Evolutionary conservation across 2,113 vertebrate genomes (phyloP).

Genomic region (Scomber japonicus): DNA sequence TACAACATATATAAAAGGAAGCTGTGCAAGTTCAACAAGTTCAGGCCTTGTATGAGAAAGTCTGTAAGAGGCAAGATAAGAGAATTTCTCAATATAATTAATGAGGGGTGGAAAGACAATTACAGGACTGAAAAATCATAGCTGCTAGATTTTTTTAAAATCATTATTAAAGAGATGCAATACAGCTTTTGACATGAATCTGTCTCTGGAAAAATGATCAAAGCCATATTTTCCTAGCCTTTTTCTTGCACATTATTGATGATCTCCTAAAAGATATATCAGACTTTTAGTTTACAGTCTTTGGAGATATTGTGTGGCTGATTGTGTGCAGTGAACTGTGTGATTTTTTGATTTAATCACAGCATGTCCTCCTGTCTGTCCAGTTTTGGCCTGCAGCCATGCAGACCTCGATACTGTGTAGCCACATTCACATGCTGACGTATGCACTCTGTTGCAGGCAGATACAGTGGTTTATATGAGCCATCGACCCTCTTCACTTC

Average conservation of each 20-base stretch:
- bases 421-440: conserved; percentile 32
- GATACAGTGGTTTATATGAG: conserved; percentile 44
- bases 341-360: too few species aligned
- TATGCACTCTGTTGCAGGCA: conserved; percentile 45
- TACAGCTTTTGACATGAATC: neutral
- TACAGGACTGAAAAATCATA: neutral
- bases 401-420: conserved; percentile 22
- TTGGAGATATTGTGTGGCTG: neutral
- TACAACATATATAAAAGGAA: neutral
- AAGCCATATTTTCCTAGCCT: neutral
- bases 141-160: too few species aligned
- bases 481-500: conserved; percentile 51
- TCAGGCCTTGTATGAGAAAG: neutral
- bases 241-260: neutral
- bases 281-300: neutral
- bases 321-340: neutral
- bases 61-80: neutral
- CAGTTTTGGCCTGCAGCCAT: neutral
- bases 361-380: neutral
- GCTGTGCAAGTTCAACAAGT: neutral
- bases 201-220: neutral
- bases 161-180: too few species aligned
- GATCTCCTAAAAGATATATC: too few species aligned
- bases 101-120: neutral
- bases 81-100: neutral